Evolutionary conservation across 1,140 invertebrate species (phyloP), one percentile per base, ranked within the genome.

Genomic region (Neodiprion virginianus): DNA sequence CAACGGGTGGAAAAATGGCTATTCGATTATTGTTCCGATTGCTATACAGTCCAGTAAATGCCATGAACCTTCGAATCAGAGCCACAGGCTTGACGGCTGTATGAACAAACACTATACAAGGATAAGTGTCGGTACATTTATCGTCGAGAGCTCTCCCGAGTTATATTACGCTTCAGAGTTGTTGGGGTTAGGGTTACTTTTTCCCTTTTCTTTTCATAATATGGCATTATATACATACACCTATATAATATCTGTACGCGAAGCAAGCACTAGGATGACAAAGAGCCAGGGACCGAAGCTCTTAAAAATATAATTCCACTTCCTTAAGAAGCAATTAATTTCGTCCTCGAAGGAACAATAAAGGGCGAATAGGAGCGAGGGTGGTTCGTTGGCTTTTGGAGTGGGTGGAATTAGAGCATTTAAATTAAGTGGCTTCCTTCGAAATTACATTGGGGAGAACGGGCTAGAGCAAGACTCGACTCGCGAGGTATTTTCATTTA

Each of bases 241-340:
- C 28, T 40, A 40, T 40, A 40, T 40, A 40, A 40, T 40, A 40
- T 40, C 28, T 40, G 28, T 40, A 40, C 28, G 28, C 28, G 28
- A 40, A 40, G 61, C 65, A 69, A 53, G 48, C 17, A 71, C 12
- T 40, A 69, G 23, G 68, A 61, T 47, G 48, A 69, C 12, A 73
- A 12, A 53, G 28, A 76, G 74, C 66, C 71, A 28, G 12, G 53
- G 17, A 68, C 70, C 73, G 74, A 80, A 79, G 80, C 80, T 83
- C 78, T 70, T 79, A 80, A 83, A 87, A 86, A 88, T 82, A 85
- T 86, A 83, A 87, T 87, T 86, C 80, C 74, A 79, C 76, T 86
- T 86, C 79, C 80, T 86, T 84, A 86, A 84, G 85, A 83, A 85
- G 83, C 83, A 86, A 88, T 87, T 88, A 86, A 88, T 87, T 86